phyloP scores from a whole-genome alignment of 2,113 vertebrate species.

The Mormoops blainvillei region DNA sequence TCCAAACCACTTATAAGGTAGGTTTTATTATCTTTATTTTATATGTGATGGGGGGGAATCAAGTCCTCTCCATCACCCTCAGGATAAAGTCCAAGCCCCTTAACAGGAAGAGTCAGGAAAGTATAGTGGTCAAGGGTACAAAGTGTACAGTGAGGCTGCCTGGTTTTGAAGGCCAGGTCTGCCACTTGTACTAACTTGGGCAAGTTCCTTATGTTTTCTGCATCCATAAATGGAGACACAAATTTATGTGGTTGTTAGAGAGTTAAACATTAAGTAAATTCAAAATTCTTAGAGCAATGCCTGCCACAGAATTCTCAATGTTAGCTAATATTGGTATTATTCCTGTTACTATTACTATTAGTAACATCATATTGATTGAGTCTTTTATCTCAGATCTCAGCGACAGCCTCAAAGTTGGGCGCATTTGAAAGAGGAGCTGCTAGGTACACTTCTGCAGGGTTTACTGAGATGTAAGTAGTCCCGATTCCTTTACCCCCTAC shows the following conservation, averaged over 20 bases:
- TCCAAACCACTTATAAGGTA: not conserved
- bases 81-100: not conserved
- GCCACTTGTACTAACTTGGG: not conserved
- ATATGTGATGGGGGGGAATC: not conserved
- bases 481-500: not conserved
- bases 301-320: not conserved
- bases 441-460: not conserved
- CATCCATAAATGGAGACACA: not conserved
- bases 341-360: not conserved
- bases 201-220: not conserved
- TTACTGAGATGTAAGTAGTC: not conserved
- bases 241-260: not conserved
- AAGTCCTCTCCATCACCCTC: not conserved
- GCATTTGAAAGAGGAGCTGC: not conserved
- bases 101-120: not conserved
- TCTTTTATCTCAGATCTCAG: not conserved
- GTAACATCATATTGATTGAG: not conserved
- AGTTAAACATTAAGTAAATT: not conserved
- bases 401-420: not conserved
- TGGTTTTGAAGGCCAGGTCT: not conserved
- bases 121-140: not conserved
- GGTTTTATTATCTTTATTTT: not conserved
- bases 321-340: not conserved
- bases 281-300: not conserved
- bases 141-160: not conserved